phyloP scores from a whole-genome alignment of 2,113 vertebrate genomes.

The Seriola dumerili region DNA sequence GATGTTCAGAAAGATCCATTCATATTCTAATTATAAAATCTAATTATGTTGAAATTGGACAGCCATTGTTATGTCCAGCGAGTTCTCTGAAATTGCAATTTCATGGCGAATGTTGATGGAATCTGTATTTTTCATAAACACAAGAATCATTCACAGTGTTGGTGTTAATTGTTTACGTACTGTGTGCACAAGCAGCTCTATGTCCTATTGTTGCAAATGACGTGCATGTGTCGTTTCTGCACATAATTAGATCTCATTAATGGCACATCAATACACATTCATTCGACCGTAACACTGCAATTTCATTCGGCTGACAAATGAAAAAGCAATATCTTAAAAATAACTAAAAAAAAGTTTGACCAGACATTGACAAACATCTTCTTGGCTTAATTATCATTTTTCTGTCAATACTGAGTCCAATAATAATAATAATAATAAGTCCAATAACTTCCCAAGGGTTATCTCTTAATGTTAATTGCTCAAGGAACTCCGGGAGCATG shows the following conservation, averaged over 20 bases:
- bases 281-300: background rate
- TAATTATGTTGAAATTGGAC: conserved; percentile 47
- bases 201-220: background rate
- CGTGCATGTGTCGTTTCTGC: background rate
- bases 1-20: conserved; percentile 51
- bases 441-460: conserved; percentile 35
- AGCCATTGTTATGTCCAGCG: conserved; percentile 28
- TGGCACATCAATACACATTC: conserved; percentile 1
- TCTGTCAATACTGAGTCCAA: no score
- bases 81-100: conserved; percentile 43
- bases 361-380: conserved; percentile 30
- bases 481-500: background rate
- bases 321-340: background rate
- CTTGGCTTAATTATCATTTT: conserved; percentile 7
- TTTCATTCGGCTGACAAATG: background rate
- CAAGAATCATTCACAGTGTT: background rate
- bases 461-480: conserved; percentile 65
- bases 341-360: background rate
- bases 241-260: conserved; percentile 17
- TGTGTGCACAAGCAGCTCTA: background rate
- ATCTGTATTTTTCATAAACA: conserved; percentile 10
- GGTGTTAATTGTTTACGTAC: conserved; percentile 7
- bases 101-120: conserved; percentile 21
- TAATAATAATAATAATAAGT: conserved; percentile 9
- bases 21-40: conserved; percentile 62